These are phyloP conservation scores for Pomatostomus ruficeps DNA, from an alignment of 2,113 vertebrate genomes.

Conservation along the genomic window DNA sequence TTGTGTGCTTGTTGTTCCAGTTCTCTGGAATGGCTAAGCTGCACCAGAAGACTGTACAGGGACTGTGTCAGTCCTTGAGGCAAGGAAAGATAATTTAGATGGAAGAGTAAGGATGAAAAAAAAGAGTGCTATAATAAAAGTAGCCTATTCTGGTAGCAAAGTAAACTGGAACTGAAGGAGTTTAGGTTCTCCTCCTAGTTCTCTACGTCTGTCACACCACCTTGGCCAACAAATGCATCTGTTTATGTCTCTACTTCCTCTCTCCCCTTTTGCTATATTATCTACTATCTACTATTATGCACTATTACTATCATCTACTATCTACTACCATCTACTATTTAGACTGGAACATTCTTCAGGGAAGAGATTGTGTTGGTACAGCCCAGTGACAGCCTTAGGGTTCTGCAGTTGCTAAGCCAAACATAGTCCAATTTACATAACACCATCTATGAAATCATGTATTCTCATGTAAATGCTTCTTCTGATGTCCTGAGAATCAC, in stretches of 20 bases:
- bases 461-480: not conserved
- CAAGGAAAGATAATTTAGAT: slow-evolving; percentile 58
- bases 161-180: not conserved
- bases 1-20: slow-evolving; percentile 43
- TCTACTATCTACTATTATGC: not conserved
- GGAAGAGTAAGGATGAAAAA: slow-evolving; percentile 29
- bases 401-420: not conserved
- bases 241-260: not conserved
- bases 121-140: not conserved
- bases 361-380: not conserved
- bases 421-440: not conserved
- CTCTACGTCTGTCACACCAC: not conserved
- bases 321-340: not conserved
- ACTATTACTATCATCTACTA: not conserved
- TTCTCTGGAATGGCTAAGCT: slow-evolving; percentile 20
- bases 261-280: not conserved
- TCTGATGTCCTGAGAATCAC: not conserved
- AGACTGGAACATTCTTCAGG: not conserved
- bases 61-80: slow-evolving; percentile 42
- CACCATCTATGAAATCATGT: not conserved
- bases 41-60: not conserved
- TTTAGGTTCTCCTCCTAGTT: not conserved
- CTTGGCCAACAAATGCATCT: not conserved
- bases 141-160: not conserved
- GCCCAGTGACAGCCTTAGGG: not conserved